These are phyloP conservation scores for Erpornis zantholeuca DNA, from an alignment of 2,113 vertebrate species.

Conservation along the genomic window DNA sequence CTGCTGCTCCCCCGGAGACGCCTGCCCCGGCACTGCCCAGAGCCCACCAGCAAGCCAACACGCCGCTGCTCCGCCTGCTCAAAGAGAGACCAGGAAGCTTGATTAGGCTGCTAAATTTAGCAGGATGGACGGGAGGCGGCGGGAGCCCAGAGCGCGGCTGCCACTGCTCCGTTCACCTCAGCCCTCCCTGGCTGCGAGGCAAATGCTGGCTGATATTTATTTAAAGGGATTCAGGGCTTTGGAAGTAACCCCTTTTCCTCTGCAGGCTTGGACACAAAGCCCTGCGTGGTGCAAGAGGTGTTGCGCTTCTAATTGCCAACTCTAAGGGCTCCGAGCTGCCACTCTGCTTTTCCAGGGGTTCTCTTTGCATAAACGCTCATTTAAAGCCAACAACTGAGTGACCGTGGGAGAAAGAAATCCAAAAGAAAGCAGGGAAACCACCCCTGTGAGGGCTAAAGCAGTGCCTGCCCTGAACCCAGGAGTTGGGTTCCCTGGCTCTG, in stretches of 20 bases:
- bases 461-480: not conserved
- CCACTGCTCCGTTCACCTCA: not conserved
- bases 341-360: not conserved
- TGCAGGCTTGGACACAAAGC: not conserved
- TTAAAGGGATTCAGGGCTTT: slow-evolving; percentile 1
- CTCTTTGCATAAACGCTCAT: not conserved
- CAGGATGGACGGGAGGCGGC: not conserved
- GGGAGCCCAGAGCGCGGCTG: not conserved
- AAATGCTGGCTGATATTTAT: slow-evolving; percentile 42
- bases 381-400: not conserved
- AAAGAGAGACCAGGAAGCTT: not conserved
- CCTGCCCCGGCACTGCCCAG: not conserved
- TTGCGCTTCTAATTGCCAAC: not conserved
- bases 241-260: not conserved
- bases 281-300: not conserved
- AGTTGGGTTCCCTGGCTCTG: not conserved
- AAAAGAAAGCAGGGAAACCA: not conserved
- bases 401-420: not conserved
- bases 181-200: not conserved
- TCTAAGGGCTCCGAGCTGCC: not conserved
- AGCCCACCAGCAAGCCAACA: not conserved
- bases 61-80: not conserved
- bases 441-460: not conserved
- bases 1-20: not conserved
- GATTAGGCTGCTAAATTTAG: not conserved